A percentile compares a stretch with the other conserved stretches of the same genome.
These are phyloP conservation scores for Corynorhinus townsendii DNA, from an alignment of 2,113 vertebrate species.

Conservation along the genomic window DNA sequence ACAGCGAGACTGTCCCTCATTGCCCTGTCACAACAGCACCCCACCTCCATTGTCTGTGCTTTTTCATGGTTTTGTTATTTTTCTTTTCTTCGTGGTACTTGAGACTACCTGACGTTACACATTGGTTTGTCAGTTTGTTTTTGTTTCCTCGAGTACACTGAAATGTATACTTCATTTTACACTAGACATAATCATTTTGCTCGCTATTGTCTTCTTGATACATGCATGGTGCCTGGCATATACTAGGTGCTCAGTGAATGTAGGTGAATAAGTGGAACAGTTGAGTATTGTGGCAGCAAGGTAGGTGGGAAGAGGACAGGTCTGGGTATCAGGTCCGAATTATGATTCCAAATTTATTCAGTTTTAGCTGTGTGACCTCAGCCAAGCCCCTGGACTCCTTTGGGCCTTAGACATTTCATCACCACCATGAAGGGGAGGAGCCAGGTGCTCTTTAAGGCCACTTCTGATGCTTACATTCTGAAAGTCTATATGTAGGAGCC, in stretches of 20 bases:
- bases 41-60: not conserved
- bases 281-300: not conserved
- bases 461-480: not conserved
- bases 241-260: not conserved
- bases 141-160: not conserved
- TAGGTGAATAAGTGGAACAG: not conserved
- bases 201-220: not conserved
- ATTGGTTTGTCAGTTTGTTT: not conserved
- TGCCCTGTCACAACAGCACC: not conserved
- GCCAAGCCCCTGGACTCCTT: not conserved
- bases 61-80: not conserved
- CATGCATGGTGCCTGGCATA: no score
- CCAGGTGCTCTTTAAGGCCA: not conserved
- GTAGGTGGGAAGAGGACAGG: not conserved
- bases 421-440: not conserved
- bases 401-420: not conserved
- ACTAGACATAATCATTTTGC: not conserved
- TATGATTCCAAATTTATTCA: not conserved
- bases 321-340: not conserved
- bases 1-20: not conserved
- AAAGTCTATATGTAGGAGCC: not conserved
- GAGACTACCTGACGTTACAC: not conserved
- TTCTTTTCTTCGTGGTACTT: not conserved
- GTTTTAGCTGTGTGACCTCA: not conserved
- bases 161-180: not conserved